Evolutionary conservation across 2,797 vertebrate genomes (phyloP).

Genomic region (Acanthopagrus latus): DNA sequence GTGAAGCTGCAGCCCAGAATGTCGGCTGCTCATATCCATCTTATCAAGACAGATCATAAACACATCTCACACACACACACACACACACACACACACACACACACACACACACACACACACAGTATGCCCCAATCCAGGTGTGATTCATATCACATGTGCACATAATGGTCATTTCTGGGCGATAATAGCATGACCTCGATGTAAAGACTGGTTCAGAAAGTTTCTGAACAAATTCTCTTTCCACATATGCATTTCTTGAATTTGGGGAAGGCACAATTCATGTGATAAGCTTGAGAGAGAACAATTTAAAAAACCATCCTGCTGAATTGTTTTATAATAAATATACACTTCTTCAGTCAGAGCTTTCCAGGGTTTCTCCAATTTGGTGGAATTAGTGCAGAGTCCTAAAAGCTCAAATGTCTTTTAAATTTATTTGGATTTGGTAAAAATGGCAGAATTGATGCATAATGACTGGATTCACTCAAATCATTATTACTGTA

Average conservation of each 20-base stretch:
- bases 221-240: neutral
- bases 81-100: no score
- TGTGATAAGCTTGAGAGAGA: neutral
- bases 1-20: constrained; percentile 74
- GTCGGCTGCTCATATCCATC: constrained; percentile 79
- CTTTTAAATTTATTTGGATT: neutral
- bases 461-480: neutral
- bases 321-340: constrained; percentile 10
- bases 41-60: constrained; percentile 42
- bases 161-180: neutral
- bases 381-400: neutral
- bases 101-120: neutral
- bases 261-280: neutral
- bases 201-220: neutral
- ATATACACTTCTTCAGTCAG: neutral
- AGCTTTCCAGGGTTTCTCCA: no score
- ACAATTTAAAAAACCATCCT: neutral
- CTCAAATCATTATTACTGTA: neutral
- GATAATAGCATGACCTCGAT: neutral
- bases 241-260: neutral
- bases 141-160: constrained; percentile 2
- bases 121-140: constrained; percentile 30
- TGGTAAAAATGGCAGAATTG: neutral
- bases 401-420: neutral
- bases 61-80: neutral